Conservation (phyloP, 2,113 vertebrate species). For the Potamarius usumacintae region DNA sequence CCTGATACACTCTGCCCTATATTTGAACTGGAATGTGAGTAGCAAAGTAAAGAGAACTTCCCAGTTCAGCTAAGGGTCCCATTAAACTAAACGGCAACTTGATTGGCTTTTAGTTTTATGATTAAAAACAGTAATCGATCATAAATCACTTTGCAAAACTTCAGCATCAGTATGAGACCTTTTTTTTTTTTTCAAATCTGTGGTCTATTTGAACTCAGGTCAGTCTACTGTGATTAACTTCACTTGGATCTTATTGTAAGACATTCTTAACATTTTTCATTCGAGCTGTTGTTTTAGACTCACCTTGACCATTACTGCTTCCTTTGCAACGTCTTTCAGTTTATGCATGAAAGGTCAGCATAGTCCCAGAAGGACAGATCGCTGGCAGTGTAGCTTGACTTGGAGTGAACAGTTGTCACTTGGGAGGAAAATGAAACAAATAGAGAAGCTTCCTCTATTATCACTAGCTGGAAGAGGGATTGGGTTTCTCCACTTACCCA, state of each 20-base stretch:
- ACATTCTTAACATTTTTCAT: slow-evolving; percentile 7
- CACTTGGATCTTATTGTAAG: slow-evolving; percentile 2
- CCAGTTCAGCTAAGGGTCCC: slow-evolving; percentile 25
- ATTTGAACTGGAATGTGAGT: slow-evolving; percentile 27
- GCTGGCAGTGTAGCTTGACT: slow-evolving; percentile 23
- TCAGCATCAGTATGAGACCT: slow-evolving; percentile 4
- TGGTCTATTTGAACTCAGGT: slow-evolving; percentile 20
- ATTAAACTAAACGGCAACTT: slow-evolving; percentile 16
- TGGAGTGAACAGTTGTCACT: slow-evolving; percentile 33
- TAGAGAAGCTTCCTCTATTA: slow-evolving; percentile 26
- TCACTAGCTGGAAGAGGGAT: slow-evolving; percentile 7
- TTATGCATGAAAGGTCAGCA: slow-evolving; percentile 31
- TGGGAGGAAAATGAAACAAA: slow-evolving; percentile 41
- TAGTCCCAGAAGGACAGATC: slow-evolving; percentile 37
- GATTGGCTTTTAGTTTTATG: slow-evolving; percentile 27
- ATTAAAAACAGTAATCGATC: slow-evolving; percentile 8
- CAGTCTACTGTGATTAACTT: not conserved
- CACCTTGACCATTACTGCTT: slow-evolving; percentile 26
- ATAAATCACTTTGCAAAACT: slow-evolving; percentile 16
- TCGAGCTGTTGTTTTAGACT: slow-evolving; percentile 7
- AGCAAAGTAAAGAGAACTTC: slow-evolving; percentile 35
- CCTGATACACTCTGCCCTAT: slow-evolving; percentile 31
- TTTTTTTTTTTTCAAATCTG: not conserved
- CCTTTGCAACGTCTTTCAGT: slow-evolving; percentile 21
- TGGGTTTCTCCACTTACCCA: slow-evolving; percentile 9